Base-by-base conservation (phyloP, 1,140 invertebrate species). In the Helicoverpa armigera region DNA sequence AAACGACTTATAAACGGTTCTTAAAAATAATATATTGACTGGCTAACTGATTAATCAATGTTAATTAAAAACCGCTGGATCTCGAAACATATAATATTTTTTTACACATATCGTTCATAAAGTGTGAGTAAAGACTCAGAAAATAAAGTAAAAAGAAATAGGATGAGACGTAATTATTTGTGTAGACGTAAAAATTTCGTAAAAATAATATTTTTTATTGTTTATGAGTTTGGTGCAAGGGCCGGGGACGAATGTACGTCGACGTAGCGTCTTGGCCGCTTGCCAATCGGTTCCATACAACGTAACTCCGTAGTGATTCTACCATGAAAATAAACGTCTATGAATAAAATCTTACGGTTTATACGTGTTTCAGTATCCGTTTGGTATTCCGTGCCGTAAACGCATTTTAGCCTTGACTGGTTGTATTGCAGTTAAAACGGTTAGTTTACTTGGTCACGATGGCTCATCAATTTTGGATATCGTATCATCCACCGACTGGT, bases 391-490 rank as follows among this genome's bases (percentile, higher is more conserved):
- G 51, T 43, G 61, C 31, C 29, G 58, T 75, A 48, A 78, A 43
- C 80, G 67, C 31, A 63, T 72, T 72, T 81, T 80, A 69, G 43
- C 80, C 67, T 69, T 77, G 54, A 53, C 29, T 18, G 11, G 56
- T 12, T 35, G 35, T 29, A 23, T 61, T 50, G 12, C 53, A 13
- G 31, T 72, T 16, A 50, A 73, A 48, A 80, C 74, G 12, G 81
- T 83, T 73, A 74, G 72, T 74, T 16, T 23, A 85, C 53, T 81
- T 73, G 74, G 60, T 73, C 81, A 96, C 96, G 91, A 95, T 97
- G 96, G 96, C 96, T 95, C 96, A 97, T 92, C 96, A 96, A 95
- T 97, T 96, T 94, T 97, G 96, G 96, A 96, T 97, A 89, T 96
- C 96, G 70, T 97, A 96, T 93, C 96, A 96, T 94, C 96, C 96